Evolutionary conservation across 2,797 vertebrate genomes (phyloP).

Genomic region (Clamator glandarius): DNA sequence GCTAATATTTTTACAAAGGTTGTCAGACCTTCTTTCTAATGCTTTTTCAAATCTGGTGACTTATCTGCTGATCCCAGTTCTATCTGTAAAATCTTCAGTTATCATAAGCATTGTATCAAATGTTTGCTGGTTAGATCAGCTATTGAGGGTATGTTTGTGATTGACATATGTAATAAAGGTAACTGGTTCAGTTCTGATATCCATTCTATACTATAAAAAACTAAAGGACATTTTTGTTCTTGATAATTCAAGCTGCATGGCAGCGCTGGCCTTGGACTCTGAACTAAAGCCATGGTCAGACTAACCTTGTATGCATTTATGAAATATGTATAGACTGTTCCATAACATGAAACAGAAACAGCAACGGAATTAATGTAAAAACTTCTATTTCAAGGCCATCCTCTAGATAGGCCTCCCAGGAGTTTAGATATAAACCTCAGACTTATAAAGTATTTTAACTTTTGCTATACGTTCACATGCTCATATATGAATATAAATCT

Average conservation of each 20-base stretch:
- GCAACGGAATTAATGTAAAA: not conserved
- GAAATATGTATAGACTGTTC: not conserved
- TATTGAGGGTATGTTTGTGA: constrained; percentile 27
- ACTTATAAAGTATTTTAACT: not conserved
- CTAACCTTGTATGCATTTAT: not conserved
- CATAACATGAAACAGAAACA: not conserved
- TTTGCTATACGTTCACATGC: not conserved
- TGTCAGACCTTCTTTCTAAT: not conserved
- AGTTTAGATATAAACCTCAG: not conserved
- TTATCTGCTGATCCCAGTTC: constrained; percentile 51
- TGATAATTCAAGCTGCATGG: not conserved
- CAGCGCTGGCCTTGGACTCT: not conserved
- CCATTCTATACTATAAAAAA: not conserved
- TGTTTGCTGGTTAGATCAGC: constrained; percentile 32
- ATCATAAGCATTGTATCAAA: constrained; percentile 4
- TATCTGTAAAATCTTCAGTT: constrained; percentile 63
- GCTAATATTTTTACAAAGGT: constrained; percentile 39
- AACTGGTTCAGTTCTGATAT: constrained; percentile 20
- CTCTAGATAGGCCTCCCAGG: not conserved
- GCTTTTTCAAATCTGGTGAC: constrained; percentile 54
- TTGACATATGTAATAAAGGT: constrained; percentile 12
- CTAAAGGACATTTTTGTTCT: not conserved
- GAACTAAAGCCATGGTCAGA: not conserved
- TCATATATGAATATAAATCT: not conserved
- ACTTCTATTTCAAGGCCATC: not conserved